Percentiles rank a stretch among this genome's conserved stretches.
These are phyloP conservation scores for Solea senegalensis DNA, from an alignment of 2,113 vertebrate species.

Conservation along the genomic window DNA sequence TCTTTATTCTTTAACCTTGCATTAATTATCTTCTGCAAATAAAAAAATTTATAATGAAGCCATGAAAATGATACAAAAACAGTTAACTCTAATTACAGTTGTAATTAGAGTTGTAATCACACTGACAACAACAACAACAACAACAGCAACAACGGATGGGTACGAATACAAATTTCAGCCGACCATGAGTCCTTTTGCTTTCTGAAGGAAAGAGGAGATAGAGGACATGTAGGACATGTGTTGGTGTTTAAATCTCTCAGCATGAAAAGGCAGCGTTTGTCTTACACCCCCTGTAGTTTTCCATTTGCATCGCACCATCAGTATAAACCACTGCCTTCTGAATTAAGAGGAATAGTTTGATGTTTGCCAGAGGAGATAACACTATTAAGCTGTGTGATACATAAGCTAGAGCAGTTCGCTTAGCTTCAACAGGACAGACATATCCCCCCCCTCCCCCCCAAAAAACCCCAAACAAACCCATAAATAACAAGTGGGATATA, in stretches of 20 bases:
- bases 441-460: no score
- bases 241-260: slow-evolving; percentile 44
- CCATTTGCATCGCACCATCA: neutral
- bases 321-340: neutral
- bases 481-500: no score
- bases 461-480: no score
- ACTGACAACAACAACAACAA: no score
- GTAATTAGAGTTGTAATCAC: slow-evolving; percentile 3
- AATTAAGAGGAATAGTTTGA: neutral
- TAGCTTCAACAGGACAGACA: no score
- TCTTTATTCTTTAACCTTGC: slow-evolving; percentile 13
- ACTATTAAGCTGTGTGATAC: neutral
- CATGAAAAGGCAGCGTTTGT: slow-evolving; percentile 26
- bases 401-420: neutral
- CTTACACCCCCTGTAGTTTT: slow-evolving; percentile 19
- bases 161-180: neutral
- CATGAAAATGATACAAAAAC: no score
- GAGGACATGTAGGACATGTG: slow-evolving; percentile 38
- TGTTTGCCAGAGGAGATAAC: no score
- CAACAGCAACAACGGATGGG: neutral
- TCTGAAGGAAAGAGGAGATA: neutral
- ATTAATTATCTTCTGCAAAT: slow-evolving; percentile 28
- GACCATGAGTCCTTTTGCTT: neutral
- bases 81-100: no score
- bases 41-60: neutral